These are phyloP conservation scores for Eristalis arbustorum DNA, from an alignment of 2,888 invertebrate species.

Conservation along the genomic window DNA sequence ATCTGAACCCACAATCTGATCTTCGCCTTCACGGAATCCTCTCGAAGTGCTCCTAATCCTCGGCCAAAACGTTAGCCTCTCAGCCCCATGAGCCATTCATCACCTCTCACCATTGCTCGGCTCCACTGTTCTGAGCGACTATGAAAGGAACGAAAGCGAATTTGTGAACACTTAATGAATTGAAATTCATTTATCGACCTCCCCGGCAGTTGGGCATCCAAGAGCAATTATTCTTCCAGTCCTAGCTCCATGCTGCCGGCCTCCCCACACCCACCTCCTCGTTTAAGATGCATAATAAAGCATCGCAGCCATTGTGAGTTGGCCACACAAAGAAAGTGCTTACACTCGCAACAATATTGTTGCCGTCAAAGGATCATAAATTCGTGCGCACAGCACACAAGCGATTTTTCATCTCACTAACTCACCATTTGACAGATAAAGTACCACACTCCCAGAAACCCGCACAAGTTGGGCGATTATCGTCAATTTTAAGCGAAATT, in stretches of 20 bases:
- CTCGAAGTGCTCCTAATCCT: too few species aligned
- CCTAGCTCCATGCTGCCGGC: not conserved
- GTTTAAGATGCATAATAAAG: slow-evolving; percentile 45
- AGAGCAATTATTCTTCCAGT: slow-evolving; percentile 56
- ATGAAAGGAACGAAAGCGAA: slow-evolving; percentile 30
- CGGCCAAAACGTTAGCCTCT: not conserved
- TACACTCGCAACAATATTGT: slow-evolving; percentile 61
- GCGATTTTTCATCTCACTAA: slow-evolving; percentile 64
- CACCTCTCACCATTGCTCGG: not conserved
- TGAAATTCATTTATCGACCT: slow-evolving; percentile 64
- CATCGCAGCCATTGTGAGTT: slow-evolving; percentile 37
- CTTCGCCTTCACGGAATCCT: not conserved
- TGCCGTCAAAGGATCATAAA: slow-evolving; percentile 61
- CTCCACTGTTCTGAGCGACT: slow-evolving; percentile 18
- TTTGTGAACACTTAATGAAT: slow-evolving; percentile 65
- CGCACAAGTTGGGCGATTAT: slow-evolving; percentile 32
- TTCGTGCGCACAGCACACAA: slow-evolving; percentile 51
- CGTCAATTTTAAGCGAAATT: slow-evolving; percentile 55
- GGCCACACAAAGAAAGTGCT: slow-evolving; percentile 59
- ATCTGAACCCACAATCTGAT: not conserved
- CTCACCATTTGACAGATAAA: slow-evolving; percentile 58
- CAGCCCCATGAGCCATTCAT: not conserved
- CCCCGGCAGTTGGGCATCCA: slow-evolving; percentile 47
- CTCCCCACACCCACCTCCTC: not conserved
- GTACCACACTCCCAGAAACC: not conserved